Base-by-base conservation (phyloP, 2,113 vertebrate species). In the Reinhardtius hippoglossoides region DNA sequence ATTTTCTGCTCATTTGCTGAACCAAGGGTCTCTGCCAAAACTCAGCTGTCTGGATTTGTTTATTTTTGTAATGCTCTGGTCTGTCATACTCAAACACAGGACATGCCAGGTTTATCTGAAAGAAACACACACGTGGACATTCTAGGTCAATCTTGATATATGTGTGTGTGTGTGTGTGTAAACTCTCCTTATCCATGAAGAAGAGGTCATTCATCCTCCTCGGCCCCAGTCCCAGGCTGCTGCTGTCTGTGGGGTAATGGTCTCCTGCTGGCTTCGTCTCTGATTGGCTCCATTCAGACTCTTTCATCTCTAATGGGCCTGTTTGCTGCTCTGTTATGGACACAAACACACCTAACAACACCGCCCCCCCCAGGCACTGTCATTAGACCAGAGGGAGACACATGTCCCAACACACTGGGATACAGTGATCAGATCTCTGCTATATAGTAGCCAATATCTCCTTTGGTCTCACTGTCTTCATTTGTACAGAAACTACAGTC, bases 281-380 rank as follows among this genome's bases (percentile, higher is more conserved):
- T 93, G 92, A 94, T 93, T 89, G 88, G 78, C 86, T 92, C 85
- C 87, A 89, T 84, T 92, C 88, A 77, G 71, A 74, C 63, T 7
- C 92, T 95, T 95, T 95, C 91, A 94, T 94, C 88, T 94, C 89
- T 95, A 95, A 95, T 93, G 91, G 88, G 87, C 71, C 93, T 93
- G 91, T 94, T 95, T 94, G 93, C 93, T 93, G 80, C 89, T 87
- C 90, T 90, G 92, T 95, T 92, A 93, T 88, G 89, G 87, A 91
- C 85, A 88, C 88, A 93, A 92, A 93, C 81, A 87, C 83, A 78
- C 85, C 73, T 66, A 9, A 37, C 71, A 58, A 58, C 50, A 60
- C 40, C 40, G 23, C 26, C 24, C 16, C 55, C 62, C 40, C n/a
- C 1, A 26, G 70, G 44, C 68, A 4, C 23, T 35, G 59, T 15